Evolutionary conservation across 2,888 invertebrate species (phyloP).

Genomic region (Brachyopa scutellaris): DNA sequence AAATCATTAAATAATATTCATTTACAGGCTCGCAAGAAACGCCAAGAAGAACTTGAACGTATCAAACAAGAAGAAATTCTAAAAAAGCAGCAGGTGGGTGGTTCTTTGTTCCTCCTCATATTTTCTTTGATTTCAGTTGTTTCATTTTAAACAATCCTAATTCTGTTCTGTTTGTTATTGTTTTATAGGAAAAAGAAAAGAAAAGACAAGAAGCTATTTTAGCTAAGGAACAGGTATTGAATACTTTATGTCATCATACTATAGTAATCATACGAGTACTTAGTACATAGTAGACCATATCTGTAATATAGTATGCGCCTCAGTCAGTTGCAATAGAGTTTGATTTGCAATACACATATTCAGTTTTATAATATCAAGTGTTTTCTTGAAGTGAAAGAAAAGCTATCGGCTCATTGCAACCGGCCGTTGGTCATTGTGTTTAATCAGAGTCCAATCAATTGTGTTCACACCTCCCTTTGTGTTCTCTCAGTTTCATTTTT

Average conservation of each 20-base stretch:
- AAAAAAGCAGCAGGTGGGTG: conserved; percentile 91
- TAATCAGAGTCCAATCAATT: conserved; percentile 38
- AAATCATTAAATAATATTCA: not conserved
- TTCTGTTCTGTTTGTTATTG: conserved; percentile 72
- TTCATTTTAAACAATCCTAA: conserved; percentile 53
- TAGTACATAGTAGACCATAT: conserved; percentile 57
- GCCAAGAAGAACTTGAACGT: conserved; percentile 92
- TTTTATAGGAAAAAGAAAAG: conserved; percentile 92
- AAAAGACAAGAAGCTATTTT: conserved; percentile 94
- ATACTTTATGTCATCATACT: conserved; percentile 46
- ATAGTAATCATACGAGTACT: conserved; percentile 38
- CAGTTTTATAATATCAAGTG: not conserved
- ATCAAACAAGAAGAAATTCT: conserved; percentile 92
- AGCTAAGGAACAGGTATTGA: conserved; percentile 93
- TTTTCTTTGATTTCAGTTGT: conserved; percentile 30
- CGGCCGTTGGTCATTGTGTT: conserved; percentile 24
- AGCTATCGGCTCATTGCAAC: conserved; percentile 25
- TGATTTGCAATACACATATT: not conserved
- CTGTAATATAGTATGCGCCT: conserved; percentile 29
- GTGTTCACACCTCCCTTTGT: conserved; percentile 17
- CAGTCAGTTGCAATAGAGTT: conserved; percentile 31
- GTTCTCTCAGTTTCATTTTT: conserved; percentile 13
- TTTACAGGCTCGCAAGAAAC: conserved; percentile 91
- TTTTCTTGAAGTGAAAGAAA: not conserved
- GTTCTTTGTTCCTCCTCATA: conserved; percentile 1